Conservation (phyloP, 2,113 vertebrate genomes). For the Mus pahari region DNA sequence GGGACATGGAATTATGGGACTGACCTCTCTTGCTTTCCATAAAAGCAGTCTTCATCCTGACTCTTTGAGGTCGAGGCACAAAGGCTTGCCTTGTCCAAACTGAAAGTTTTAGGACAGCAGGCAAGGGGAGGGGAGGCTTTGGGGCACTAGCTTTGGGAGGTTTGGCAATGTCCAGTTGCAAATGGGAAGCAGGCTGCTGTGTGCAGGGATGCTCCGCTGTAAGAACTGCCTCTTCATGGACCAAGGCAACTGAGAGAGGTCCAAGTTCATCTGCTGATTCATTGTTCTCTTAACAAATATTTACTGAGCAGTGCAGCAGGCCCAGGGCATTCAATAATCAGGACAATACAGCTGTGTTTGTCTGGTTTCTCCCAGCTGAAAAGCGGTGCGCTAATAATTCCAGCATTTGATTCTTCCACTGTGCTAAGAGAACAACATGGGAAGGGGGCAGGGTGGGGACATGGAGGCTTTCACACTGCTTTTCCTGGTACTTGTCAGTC, state of each 20-base stretch:
- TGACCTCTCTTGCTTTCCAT: slow-evolving; percentile 74
- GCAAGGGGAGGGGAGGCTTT: neutral
- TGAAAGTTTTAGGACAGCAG: slow-evolving; percentile 41
- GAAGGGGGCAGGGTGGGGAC: neutral
- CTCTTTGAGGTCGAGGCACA: slow-evolving; percentile 73
- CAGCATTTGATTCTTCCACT: neutral
- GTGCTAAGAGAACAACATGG: neutral
- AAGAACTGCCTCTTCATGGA: neutral
- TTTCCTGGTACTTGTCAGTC: neutral
- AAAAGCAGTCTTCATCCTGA: slow-evolving; percentile 70
- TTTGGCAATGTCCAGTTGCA: neutral
- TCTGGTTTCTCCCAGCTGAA: slow-evolving; percentile 35
- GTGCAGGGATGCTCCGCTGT: neutral
- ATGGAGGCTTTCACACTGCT: neutral
- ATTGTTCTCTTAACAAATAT: slow-evolving; percentile 26
- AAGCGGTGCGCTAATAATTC: slow-evolving; percentile 41
- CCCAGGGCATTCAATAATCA: slow-evolving; percentile 11
- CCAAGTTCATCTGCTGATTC: neutral
- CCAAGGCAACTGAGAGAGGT: neutral
- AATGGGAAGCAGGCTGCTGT: neutral
- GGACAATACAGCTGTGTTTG: neutral
- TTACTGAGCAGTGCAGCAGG: neutral
- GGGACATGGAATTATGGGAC: slow-evolving; percentile 68
- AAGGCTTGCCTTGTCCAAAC: slow-evolving; percentile 73
- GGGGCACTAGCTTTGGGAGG: neutral